Conservation (phyloP, 2,797 vertebrate genomes). For the Pogoniulus pusillus region DNA sequence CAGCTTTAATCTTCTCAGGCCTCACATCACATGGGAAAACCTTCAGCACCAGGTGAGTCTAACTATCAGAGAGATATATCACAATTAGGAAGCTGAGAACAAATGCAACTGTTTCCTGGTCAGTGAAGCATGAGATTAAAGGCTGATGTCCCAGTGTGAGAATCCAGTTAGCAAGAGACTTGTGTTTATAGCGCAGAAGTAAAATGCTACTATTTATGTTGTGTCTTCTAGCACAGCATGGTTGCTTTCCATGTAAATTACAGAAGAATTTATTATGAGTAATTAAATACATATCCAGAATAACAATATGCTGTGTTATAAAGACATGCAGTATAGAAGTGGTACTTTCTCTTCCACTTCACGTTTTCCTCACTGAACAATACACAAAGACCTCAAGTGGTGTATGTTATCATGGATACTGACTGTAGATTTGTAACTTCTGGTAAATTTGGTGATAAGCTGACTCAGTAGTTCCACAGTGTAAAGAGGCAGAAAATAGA, state of each 20-base stretch:
- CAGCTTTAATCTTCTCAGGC: background rate
- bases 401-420: background rate
- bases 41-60: slow-evolving; percentile 6
- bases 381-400: background rate
- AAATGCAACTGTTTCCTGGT: slow-evolving; percentile 42
- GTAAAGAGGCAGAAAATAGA: background rate
- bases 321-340: background rate
- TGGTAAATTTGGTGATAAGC: background rate
- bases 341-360: background rate
- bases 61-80: background rate
- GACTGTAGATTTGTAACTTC: background rate
- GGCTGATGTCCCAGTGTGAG: slow-evolving; percentile 37
- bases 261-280: background rate
- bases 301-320: background rate
- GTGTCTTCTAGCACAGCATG: background rate
- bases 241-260: background rate
- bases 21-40: background rate
- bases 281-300: background rate
- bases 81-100: slow-evolving; percentile 21
- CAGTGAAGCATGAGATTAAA: slow-evolving; percentile 59
- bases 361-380: background rate
- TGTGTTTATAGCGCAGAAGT: slow-evolving; percentile 23
- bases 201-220: slow-evolving; percentile 40
- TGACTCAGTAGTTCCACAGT: background rate
- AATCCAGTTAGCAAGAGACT: slow-evolving; percentile 60